Evolutionary conservation across 92 coral and sea anemone genomes (phyloP), one percentile per base, ranked within the genome.

Genomic region (Palythoa heliodiscus): DNA sequence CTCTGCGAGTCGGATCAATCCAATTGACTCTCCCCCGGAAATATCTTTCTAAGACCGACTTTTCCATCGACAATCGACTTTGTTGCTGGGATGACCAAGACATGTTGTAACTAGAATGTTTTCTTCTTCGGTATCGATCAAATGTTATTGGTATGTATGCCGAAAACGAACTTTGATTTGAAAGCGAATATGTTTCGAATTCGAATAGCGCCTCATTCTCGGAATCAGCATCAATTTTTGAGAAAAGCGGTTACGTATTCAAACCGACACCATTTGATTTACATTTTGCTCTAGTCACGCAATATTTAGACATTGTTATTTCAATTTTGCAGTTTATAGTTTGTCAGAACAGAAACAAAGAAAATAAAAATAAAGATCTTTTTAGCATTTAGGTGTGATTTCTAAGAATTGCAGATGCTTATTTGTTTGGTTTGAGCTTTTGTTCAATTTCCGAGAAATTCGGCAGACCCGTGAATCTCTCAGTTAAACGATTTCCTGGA

Each of bases 41-140:
- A 48, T 83, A 88, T 1, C 11, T 48, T 43, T 83, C 85, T 15
- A 88, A 47, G 39, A 85, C 38, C 23, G 19, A 43, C 63, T 78
- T 85, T 81, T 89, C 91, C 53, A 48, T 71, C 3, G 20, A 48
- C 80, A 89, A 83, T 52, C 91, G 67, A 54, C 23, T 82, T 39
- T 75, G 90, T 23, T 83, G 90, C n/a, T 63, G 19, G 15, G 75
- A 70, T 12, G 90, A 87, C 90, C 90, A 87, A 14, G 80, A 71
- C 89, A 87, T 63, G 69, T 3, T 63, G 25, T 1, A 13, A 11
- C n/a, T n/a, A 19, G 10, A 50, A 29, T 2, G 10, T 14, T 15
- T 48, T 47, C 35, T 63, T 63, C 25, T 19, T 19, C 69, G 1
- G 1, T 63, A 63, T 5, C 23, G 69, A 63, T 63, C 24, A 63